Percentiles rank a stretch among this genome's conserved stretches.
Evolutionary conservation across 2,888 invertebrate species (phyloP).

Genomic region (Coenonympha arcania): DNA sequence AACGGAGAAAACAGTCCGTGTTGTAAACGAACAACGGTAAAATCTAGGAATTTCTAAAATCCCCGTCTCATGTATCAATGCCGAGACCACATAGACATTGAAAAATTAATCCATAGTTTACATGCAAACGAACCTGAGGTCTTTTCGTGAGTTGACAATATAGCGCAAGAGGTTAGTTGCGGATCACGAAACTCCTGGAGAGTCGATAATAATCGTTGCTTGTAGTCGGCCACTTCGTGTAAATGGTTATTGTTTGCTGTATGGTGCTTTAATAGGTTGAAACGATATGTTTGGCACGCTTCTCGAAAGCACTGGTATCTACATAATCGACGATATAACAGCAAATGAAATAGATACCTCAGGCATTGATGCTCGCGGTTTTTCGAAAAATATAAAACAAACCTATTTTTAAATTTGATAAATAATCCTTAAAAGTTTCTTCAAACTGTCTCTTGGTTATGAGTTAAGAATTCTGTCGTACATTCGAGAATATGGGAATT

Average conservation of each 20-base stretch:
- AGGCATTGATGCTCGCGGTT: no score
- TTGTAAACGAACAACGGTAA: no score
- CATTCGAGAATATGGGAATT: no score
- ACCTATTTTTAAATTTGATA: no score
- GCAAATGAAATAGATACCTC: no score
- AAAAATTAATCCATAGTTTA: conserved; percentile 45
- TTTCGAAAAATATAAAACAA: no score
- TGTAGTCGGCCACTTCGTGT: conserved; percentile 41
- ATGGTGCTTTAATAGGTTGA: conserved; percentile 21
- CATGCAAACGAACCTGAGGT: conserved; percentile 43
- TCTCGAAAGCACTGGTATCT: background rate
- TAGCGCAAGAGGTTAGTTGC: conserved; percentile 35
- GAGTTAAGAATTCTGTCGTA: no score
- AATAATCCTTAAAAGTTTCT: no score
- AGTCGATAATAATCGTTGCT: conserved; percentile 48
- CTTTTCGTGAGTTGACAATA: conserved; percentile 42
- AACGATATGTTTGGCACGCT: background rate
- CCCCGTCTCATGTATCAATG: background rate
- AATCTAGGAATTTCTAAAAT: no score
- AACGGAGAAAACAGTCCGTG: no score
- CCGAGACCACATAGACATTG: conserved; percentile 15
- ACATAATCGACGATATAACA: background rate
- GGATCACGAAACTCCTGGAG: conserved; percentile 52
- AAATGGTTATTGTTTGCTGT: conserved; percentile 38
- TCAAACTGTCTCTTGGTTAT: no score